Evolutionary conservation across 2,888 invertebrate genomes (phyloP), one percentile per base, ranked within the genome.

Genomic region (Auanema freiburgensis): DNA sequence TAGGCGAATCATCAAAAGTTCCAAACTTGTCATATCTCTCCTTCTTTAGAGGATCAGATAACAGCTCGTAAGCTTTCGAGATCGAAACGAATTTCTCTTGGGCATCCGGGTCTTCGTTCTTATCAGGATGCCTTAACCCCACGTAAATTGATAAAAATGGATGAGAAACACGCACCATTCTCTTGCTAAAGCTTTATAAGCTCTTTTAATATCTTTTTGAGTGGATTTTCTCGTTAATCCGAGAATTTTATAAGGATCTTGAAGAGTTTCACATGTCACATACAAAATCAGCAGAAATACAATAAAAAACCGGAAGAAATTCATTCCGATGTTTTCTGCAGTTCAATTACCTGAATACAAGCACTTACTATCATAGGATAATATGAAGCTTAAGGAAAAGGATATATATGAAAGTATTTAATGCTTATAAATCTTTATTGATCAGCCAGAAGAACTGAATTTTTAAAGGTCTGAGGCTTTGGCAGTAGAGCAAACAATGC

Each of bases 111-210:
- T 66, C 67, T 25, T 62, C 59, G 58, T 79, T 79, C 56, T 79
- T 79, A 57, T 83, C 83, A 0, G 83, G 83, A 66, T 83, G 83
- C 79, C 80, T 80, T 59, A 25, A 71, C 66, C 44, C 5, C 33
- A 23, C n/a, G 24, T 8, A 2, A 16, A 25, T 57, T 49, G 1
- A 1, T 46, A 24, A 14, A 14, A 46, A 16, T 59, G 21, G 12
- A 61, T 49, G 21, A 46, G 16, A 54, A n/a, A 55, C 11, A 67
- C 59, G 21, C 11, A 92, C 92, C 93, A 93, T 89, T 92, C 91
- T 85, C 91, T 93, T 18, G 91, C 94, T 71, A 93, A 87, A 84
- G 90, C 89, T 84, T 91, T 92, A 84, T 94, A 95, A 3, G 93
- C 91, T 84, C 90, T 91, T 72, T 92, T 89, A 75, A 95, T 92